Evolutionary conservation across 2,888 invertebrate species (phyloP), one percentile per base, ranked within the genome.

Genomic region (Petrolisthes manimaculis): DNA sequence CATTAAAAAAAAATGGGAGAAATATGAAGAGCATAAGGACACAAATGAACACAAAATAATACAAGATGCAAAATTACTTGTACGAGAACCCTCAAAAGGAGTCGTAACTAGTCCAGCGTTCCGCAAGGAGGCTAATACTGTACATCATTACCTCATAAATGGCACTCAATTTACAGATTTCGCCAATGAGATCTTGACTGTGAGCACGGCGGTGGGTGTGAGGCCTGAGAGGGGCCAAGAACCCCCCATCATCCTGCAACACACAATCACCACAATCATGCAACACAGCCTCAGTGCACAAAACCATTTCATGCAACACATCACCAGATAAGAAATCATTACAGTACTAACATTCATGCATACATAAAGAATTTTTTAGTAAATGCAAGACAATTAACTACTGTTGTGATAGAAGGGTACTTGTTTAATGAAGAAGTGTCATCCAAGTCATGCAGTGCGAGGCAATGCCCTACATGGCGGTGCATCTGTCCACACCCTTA

Each of bases 401-500:
- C 37, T 37, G 37, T 37, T 37, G 37, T 37, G 24, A 80, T 18
- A 61, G 61, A 12, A 61, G 9, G 61, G 12, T 61, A 61, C 18
- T 61, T 18, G 18, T 61, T 12, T 18, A 61, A 61, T 61, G 61
- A 61, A 61, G 12, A 61, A 61, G 61, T 61, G 9, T 9, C 18
- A 61, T 61, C 61, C 37, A 61, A 18, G 61, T 9, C 61, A 61
- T 61, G 61, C 61, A 61, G 61, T 61, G 61, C 61, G 12, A 61
- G 9, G 61, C 61, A 61, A 18, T 71, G 71, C 69, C 83, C 54
- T 54, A 81, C 86, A 86, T 71, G 81, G 86, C 80, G 54, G 88
- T 88, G 88, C 81, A 54, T 78, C 56, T 74, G 54, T 88, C 84
- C 81, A 81, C 71, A 86, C 89, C 87, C 90, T 90, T 90, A 90